phyloP scores from a whole-genome alignment of 2,888 invertebrate species.

The Cephus spinipes region DNA sequence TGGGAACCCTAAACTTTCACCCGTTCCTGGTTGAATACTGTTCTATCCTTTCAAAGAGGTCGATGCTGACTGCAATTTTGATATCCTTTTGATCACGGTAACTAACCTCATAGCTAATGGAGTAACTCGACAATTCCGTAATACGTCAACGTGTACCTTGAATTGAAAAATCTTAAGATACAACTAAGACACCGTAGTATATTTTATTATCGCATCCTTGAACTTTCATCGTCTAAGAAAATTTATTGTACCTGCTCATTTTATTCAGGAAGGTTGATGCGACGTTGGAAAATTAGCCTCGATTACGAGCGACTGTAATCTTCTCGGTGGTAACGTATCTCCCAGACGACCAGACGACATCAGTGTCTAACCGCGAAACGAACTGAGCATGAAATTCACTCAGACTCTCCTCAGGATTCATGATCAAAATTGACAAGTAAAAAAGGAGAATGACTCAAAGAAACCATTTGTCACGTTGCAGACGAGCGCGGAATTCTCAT shows the following conservation, averaged over 20 bases:
- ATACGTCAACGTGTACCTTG: too few species aligned
- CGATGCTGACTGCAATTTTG: not conserved
- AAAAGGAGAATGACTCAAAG: not conserved
- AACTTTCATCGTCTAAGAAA: not conserved
- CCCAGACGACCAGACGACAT: not conserved
- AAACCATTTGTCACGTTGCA: slow-evolving; percentile 54
- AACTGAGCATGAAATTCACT: not conserved
- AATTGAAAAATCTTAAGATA: not conserved
- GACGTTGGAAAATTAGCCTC: not conserved
- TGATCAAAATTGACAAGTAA: not conserved
- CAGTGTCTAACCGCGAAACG: not conserved
- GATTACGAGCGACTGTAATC: not conserved
- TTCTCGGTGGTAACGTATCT: not conserved
- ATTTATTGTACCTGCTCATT: not conserved
- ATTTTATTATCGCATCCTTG: not conserved
- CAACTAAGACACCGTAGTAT: not conserved
- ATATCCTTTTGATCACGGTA: not conserved
- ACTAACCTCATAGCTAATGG: not conserved
- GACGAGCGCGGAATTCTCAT: slow-evolving; percentile 76
- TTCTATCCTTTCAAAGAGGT: not conserved
- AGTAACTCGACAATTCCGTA: not conserved
- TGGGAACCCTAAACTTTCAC: not conserved
- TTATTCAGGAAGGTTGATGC: not conserved
- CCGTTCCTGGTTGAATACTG: not conserved
- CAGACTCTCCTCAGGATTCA: not conserved